Percentiles rank a stretch among this genome's conserved stretches.
Conservation (phyloP, 2,888 invertebrate species). For the Leptothorax acervorum region DNA sequence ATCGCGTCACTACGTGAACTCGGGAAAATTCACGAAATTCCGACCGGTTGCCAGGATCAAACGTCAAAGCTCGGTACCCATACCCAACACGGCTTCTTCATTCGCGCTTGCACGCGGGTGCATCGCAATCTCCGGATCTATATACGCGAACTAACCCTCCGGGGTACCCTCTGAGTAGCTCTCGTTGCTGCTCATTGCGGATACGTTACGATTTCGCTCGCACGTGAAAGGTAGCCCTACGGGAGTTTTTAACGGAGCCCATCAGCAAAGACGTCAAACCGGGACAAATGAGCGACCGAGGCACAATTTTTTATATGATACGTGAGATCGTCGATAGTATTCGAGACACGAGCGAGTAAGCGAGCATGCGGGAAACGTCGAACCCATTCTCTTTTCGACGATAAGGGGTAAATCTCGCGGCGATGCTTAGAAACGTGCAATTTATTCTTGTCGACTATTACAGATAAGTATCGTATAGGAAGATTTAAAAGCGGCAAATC, state of each 20-base stretch:
- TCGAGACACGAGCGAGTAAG: conserved; percentile 15
- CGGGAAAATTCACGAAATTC: conserved; percentile 71
- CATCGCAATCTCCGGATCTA: conserved; percentile 34
- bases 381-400: conserved; percentile 22
- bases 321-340: conserved; percentile 21
- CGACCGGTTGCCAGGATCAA: conserved; percentile 64
- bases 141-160: conserved; percentile 20
- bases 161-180: conserved; percentile 12
- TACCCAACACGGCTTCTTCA: conserved; percentile 38
- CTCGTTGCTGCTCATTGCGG: conserved; percentile 34
- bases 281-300: conserved; percentile 17
- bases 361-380: conserved; percentile 16
- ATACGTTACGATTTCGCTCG: conserved; percentile 40
- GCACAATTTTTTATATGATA: conserved; percentile 33
- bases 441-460: conserved; percentile 12
- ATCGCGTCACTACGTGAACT: conserved; percentile 57
- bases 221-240: conserved; percentile 7
- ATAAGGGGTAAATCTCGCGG: conserved; percentile 9
- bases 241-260: conserved; percentile 8
- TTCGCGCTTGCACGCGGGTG: conserved; percentile 28
- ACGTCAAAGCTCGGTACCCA: conserved; percentile 68
- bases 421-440: background rate
- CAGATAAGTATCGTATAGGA: background rate
- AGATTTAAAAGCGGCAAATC: background rate
- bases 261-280: conserved; percentile 31